Evolutionary conservation across 2,797 vertebrate species (phyloP), one percentile per base, ranked within the genome.

Genomic region (Tenualosa thibaudeaui): DNA sequence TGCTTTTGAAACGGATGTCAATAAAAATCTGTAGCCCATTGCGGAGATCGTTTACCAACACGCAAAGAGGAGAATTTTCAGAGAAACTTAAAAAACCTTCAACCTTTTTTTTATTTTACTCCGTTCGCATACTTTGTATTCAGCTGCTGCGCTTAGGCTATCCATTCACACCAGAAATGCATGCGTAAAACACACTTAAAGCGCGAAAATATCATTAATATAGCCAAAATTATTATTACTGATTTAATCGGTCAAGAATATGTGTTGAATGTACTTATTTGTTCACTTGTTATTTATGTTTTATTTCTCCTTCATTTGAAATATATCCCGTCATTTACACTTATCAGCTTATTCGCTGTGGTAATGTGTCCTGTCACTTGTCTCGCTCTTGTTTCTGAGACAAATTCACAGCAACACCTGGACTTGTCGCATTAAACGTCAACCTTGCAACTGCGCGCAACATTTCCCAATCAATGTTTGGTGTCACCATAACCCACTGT

Each of bases 401-500:
- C 26, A 31, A 10, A 37, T 71, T 40, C n/a, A 40, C 68, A 71
- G 65, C 37, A 37, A 71, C 68, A 71, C 68, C 68, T 40, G 68
- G 31, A 71, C 31, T 31, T 71, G 26, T 37, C 68, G 31, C 68
- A 71, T 31, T 40, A 71, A 31, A 31, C 68, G 15, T 31, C 19
- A 37, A 19, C 12, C 24, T 26, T 68, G 3, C 68, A 5, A 37
- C 37, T 37, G 10, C 1, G 68, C 19, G 68, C 31, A 12, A 40
- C 31, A 15, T 13, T 12, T 5, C 37, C 31, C 31, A 71, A 10
- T 40, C 26, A 71, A 15, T 71, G 68, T 17, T 31, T 19, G 31
- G 68, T 71, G 68, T 71, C 68, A 15, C 68, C 68, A 37, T 71
- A 71, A 37, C 31, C 68, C 68, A 40, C 68, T 60, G 56, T 65